Evolutionary conservation across 2,888 invertebrate genomes (phyloP), one percentile per base, ranked within the genome.

Genomic region (Nasonovia ribisnigri): DNA sequence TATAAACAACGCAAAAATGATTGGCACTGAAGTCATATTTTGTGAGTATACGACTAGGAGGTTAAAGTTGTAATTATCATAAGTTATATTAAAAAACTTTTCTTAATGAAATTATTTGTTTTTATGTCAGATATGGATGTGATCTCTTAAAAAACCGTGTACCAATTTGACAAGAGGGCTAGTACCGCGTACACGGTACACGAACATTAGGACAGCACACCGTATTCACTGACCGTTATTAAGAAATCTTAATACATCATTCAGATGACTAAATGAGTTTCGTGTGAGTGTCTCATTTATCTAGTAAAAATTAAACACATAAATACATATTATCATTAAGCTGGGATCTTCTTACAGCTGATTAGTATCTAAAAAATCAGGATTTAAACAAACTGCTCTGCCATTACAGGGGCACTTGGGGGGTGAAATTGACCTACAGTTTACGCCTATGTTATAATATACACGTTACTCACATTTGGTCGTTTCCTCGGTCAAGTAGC

Each of bases 401-500:
- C 24, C 54, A 26, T 1, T n/a, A 4, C 67, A 4, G n/a, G 13
- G n/a, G 29, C n/a, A 67, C n/a, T 67, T 13, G n/a, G 8, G 20
- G 20, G 20, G 36, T 8, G 67, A 77, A 36, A 20, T 8, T 36
- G 8, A 3, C 20, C 8, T 36, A 6, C 20, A 6, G 20, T 77
- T 20, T 36, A 77, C 4, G 20, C 8, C 0, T 20, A 77, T 4
- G 2, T 77, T 5, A 16, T 77, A 4, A 20, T 77, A 2, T 57
- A 26, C 57, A 26, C 54, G 26, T 57, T 20, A 20, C 77, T 90
- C 54, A 90, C 88, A 54, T 36, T 93, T 88, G 43, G 77, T 89
- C 54, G 88, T 87, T 94, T 95, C 88, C 93, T 92, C 5, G 92
- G 92, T 26, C 84, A 57, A 67, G 36, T 94, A 77, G 95, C 95